Evolutionary conservation across 2,888 invertebrate species (phyloP).

Genomic region (Dilophus febrilis): DNA sequence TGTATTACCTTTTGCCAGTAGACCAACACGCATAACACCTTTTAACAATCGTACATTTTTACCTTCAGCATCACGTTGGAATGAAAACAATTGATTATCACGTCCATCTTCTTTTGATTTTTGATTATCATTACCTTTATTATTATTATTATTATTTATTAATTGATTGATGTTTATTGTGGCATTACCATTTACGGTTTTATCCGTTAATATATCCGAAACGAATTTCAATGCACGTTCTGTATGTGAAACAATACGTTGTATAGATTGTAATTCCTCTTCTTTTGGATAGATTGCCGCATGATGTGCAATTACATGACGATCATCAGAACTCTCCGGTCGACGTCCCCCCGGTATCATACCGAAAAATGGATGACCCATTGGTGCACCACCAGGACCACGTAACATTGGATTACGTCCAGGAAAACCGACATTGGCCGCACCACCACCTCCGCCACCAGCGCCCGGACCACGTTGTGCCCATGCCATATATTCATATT

Average conservation of each 20-base stretch:
- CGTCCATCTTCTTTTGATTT: constrained; percentile 51
- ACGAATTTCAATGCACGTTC: constrained; percentile 90
- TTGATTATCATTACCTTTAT: constrained; percentile 31
- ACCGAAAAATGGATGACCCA: constrained; percentile 34
- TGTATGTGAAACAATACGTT: constrained; percentile 80
- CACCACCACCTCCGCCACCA: constrained; percentile 37
- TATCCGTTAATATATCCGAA: constrained; percentile 69
- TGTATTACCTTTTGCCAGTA: constrained; percentile 49
- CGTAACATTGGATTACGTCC: constrained; percentile 22
- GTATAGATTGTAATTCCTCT: constrained; percentile 73
- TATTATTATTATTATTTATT: constrained; percentile 13
- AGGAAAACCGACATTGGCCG: constrained; percentile 9
- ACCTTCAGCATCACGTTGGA: constrained; percentile 47
- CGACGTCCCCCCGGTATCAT: constrained; percentile 46
- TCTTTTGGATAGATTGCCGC: constrained; percentile 88
- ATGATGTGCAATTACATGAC: constrained; percentile 86
- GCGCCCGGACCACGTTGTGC: constrained; percentile 35
- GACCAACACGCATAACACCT: constrained; percentile 93
- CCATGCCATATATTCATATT: constrained; percentile 55
- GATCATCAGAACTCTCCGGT: constrained; percentile 88
- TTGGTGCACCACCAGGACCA: constrained; percentile 29
- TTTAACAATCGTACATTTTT: constrained; percentile 59
- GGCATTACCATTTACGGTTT: constrained; percentile 5
- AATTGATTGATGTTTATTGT: constrained; percentile 21
- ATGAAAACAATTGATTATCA: constrained; percentile 63